Evolutionary conservation across 2,888 invertebrate genomes (phyloP), one percentile per base, ranked within the genome.

Genomic region (Xylocampa areola): DNA sequence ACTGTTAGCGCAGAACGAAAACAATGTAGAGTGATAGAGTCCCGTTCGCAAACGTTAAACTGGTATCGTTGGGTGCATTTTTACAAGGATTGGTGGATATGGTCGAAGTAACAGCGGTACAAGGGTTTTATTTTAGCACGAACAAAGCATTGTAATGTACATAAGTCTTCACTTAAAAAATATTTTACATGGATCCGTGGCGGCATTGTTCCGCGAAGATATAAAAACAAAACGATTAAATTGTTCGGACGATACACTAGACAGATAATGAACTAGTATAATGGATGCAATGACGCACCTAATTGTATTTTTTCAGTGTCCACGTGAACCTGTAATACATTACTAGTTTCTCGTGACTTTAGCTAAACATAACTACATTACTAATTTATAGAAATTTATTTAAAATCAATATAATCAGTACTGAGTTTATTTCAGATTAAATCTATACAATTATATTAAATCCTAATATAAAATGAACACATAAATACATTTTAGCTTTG

Each of bases 51-150:
- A 19, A 45, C 40, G 65, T 49, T 39, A 55, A 65, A 55, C 44
- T 27, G 35, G 40, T 45, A 62, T 47, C 62, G 45, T 29, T 40
- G 27, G 30, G 14, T 10, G 16, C 17, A 40, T 27, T 41, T 50
- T 37, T 43, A 44, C 41, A 64, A 48, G 25, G 37, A 44, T 39
- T 35, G 21, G 54, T 68, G 68, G 74, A 75, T 77, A 76, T 64
- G 77, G 59, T 61, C 53, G 58, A 68, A 68, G 53, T 67, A 59
- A 61, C 64, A 45, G 48, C 23, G 17, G 37, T 75, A 84, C 81
- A 83, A 50, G 76, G 76, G 74, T 84, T 82, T 84, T 81, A 76
- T 77, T 82, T 82, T 77, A 84, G 69, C 53, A 65, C 36, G 58
- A 68, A 81, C 78, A 77, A 73, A 74, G 58, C 62, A 37, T 48